Evolutionary conservation across 2,888 invertebrate species (phyloP).

Genomic region (Campopleginae sp.): DNA sequence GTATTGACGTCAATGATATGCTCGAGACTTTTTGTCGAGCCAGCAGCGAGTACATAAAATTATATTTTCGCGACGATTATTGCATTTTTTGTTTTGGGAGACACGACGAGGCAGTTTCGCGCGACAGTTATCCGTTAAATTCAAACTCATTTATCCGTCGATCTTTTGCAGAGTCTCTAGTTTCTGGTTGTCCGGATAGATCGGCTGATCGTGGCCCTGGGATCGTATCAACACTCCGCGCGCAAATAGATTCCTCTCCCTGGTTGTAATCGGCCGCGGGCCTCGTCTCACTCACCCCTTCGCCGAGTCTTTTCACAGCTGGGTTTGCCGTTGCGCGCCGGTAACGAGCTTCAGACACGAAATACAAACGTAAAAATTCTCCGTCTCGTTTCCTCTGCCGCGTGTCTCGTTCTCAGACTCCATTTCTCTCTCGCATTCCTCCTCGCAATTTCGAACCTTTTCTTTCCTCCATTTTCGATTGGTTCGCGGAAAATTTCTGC

Average conservation of each 20-base stretch:
- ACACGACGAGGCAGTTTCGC: background rate
- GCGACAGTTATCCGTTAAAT: slow-evolving; percentile 14
- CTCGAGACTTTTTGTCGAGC: background rate
- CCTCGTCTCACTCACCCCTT: slow-evolving; percentile 47
- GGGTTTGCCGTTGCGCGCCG: slow-evolving; percentile 37
- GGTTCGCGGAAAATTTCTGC: slow-evolving; percentile 45
- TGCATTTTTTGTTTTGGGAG: too few species aligned
- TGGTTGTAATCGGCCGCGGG: slow-evolving; percentile 42
- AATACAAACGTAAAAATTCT: slow-evolving; percentile 62
- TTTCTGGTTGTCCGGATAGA: background rate
- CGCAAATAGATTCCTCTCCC: slow-evolving; percentile 64
- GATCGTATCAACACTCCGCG: slow-evolving; percentile 42
- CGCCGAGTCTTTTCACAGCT: slow-evolving; percentile 26
- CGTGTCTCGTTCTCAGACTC: background rate
- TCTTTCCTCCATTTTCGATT: slow-evolving; percentile 38
- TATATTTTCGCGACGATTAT: too few species aligned
- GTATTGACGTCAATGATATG: background rate
- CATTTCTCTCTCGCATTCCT: slow-evolving; percentile 26
- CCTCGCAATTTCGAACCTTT: slow-evolving; percentile 31
- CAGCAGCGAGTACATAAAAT: slow-evolving; percentile 21
- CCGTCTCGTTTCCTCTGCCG: slow-evolving; percentile 24
- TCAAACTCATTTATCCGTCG: slow-evolving; percentile 10
- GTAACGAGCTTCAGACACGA: slow-evolving; percentile 65
- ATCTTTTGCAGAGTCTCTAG: slow-evolving; percentile 26
- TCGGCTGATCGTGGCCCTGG: background rate